These are phyloP conservation scores for Cisticola juncidis DNA, from an alignment of 2,113 vertebrate genomes.

Conservation along the genomic window DNA sequence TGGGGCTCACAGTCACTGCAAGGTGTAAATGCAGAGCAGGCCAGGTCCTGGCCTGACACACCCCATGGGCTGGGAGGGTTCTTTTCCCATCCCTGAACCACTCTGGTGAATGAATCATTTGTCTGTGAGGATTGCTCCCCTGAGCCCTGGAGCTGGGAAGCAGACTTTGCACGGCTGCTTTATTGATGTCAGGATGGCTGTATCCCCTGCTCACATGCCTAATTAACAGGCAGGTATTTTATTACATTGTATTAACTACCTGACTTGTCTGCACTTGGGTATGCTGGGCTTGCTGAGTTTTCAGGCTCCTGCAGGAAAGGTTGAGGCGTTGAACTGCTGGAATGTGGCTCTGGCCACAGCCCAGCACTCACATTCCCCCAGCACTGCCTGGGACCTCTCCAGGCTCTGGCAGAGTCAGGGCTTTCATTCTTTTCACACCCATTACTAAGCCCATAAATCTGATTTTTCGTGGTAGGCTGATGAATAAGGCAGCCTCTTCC, in stretches of 20 bases:
- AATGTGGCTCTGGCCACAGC: not conserved
- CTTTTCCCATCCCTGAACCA: constrained; percentile 11
- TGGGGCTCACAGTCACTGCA: not conserved
- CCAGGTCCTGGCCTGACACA: not conserved
- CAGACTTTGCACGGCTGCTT: constrained; percentile 18
- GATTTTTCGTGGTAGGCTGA: not conserved
- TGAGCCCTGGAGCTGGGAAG: constrained; percentile 34
- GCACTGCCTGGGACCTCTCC: not conserved
- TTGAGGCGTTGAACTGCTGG: not conserved
- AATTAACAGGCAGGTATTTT: constrained; percentile 46
- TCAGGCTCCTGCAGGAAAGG: not conserved
- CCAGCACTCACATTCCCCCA: not conserved
- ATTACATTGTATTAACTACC: constrained; percentile 24
- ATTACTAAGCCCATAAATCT: constrained; percentile 23
- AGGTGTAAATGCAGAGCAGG: not conserved
- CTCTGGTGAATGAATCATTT: constrained; percentile 6
- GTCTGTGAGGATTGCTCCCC: constrained; percentile 39
- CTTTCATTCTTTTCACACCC: not conserved
- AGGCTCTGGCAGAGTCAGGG: not conserved
- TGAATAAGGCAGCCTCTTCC: constrained; percentile 15
- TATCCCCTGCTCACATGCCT: not conserved
- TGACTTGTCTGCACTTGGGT: constrained; percentile 51
- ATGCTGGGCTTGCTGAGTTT: not conserved
- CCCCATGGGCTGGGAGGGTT: not conserved
- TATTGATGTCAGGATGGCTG: constrained; percentile 4